Percentiles rank a stretch among this genome's conserved stretches.
phyloP scores from a whole-genome alignment of 2,797 vertebrate genomes.

The Tarsius wallacei region DNA sequence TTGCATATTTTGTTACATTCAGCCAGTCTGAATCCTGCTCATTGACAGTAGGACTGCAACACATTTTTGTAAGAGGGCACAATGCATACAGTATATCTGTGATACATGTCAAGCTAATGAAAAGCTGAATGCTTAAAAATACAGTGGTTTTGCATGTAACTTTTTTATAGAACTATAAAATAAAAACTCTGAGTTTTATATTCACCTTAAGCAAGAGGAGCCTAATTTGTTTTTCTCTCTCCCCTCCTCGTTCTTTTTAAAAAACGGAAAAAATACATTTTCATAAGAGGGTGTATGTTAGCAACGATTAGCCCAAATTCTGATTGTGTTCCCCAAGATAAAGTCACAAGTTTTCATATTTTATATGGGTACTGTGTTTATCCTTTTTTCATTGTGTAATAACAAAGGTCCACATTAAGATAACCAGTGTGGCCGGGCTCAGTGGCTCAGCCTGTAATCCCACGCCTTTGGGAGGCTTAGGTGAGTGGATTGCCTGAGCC shows the following conservation, averaged over 20 bases:
- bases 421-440: neutral
- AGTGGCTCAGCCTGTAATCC: too few relatives aligned
- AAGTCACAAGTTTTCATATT: neutral
- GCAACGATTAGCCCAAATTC: neutral
- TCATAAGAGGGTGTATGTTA: neutral
- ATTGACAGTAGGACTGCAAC: neutral
- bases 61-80: constrained; percentile 37
- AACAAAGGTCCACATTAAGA: neutral
- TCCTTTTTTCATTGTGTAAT: neutral
- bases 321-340: neutral
- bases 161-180: constrained; percentile 34
- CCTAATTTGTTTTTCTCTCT: constrained; percentile 36
- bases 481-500: too few relatives aligned
- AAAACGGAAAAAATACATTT: neutral
- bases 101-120: constrained; percentile 18
- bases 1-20: constrained; percentile 45
- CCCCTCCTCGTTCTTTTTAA: neutral
- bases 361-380: neutral
- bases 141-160: neutral
- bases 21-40: constrained; percentile 40
- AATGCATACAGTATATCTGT: neutral
- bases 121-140: constrained; percentile 55
- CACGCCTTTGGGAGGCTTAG: too few relatives aligned
- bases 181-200: neutral
- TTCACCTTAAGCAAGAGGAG: neutral